Evolutionary conservation across 2,888 invertebrate species (phyloP).

Genomic region (Aphodius sticticus): DNA sequence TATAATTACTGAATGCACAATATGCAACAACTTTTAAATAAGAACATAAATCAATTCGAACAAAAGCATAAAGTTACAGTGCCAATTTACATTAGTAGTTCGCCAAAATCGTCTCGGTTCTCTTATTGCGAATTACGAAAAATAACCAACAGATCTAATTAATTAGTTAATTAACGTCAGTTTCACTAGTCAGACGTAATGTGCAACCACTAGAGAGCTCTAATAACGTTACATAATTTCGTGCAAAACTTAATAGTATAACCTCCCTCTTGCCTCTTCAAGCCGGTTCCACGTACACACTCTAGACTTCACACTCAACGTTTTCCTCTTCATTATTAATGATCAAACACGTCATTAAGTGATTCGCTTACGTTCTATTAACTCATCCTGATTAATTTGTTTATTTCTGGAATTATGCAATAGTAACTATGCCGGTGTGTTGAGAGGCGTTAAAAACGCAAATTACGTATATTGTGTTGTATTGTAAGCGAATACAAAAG

Average conservation of each 20-base stretch:
- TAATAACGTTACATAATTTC: conserved; percentile 23
- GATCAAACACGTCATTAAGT: conserved; percentile 35
- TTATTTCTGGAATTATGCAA: conserved; percentile 33
- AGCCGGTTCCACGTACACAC: background rate
- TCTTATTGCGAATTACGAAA: conserved; percentile 11
- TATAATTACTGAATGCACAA: background rate
- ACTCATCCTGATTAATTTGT: conserved; percentile 36
- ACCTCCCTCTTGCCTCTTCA: background rate
- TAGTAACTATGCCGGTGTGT: background rate
- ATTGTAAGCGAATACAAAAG: background rate
- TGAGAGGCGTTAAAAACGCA: background rate
- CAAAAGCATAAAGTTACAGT: background rate
- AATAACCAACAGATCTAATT: conserved; percentile 14
- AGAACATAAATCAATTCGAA: background rate
- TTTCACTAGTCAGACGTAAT: conserved; percentile 21
- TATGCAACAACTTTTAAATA: background rate
- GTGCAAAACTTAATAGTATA: conserved; percentile 10
- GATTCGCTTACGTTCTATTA: conserved; percentile 36
- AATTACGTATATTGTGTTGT: background rate
- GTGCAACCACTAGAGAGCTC: conserved; percentile 20
- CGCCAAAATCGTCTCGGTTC: conserved; percentile 14
- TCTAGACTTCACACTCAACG: background rate
- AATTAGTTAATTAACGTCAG: conserved; percentile 26
- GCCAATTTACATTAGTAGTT: background rate
- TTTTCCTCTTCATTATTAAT: conserved; percentile 21